phyloP scores from a whole-genome alignment of 2,113 vertebrate genomes.

The Puffinus mauretanicus region DNA sequence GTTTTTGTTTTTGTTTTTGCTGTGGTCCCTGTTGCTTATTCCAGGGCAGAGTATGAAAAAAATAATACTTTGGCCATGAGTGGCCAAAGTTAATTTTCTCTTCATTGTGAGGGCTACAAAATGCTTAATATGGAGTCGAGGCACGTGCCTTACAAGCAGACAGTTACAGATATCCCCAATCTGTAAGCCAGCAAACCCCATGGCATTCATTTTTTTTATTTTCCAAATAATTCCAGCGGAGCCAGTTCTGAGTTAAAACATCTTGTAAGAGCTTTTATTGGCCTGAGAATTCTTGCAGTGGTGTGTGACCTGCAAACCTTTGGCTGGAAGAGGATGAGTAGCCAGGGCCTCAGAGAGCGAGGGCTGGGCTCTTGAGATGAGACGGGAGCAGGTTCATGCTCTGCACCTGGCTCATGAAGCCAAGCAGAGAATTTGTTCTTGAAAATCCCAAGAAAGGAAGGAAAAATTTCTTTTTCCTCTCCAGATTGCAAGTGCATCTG shows the following conservation, averaged over 20 bases:
- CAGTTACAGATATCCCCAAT: neutral
- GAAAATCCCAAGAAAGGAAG: neutral
- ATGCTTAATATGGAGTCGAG: neutral
- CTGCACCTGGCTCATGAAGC: neutral
- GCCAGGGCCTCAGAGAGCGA: rapidly evolving
- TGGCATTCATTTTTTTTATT: neutral
- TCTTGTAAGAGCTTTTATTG: neutral
- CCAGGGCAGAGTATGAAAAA: neutral
- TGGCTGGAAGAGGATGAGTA: neutral
- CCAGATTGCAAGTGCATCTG: neutral
- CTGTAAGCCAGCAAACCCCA: neutral
- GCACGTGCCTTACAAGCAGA: neutral
- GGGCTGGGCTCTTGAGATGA: neutral
- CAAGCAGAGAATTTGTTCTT: neutral
- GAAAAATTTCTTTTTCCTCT: neutral
- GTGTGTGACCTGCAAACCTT: neutral
- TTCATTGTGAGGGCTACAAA: neutral
- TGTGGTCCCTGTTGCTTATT: neutral
- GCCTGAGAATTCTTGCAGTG: neutral
- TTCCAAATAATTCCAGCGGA: neutral
- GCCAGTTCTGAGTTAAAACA: neutral
- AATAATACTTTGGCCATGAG: neutral
- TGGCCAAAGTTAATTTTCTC: neutral
- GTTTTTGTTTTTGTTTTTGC: no score
- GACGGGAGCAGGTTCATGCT: neutral